Evolutionary conservation across 2,113 vertebrate genomes (phyloP), one percentile per base, ranked within the genome.

Genomic region (Nicator chloris): DNA sequence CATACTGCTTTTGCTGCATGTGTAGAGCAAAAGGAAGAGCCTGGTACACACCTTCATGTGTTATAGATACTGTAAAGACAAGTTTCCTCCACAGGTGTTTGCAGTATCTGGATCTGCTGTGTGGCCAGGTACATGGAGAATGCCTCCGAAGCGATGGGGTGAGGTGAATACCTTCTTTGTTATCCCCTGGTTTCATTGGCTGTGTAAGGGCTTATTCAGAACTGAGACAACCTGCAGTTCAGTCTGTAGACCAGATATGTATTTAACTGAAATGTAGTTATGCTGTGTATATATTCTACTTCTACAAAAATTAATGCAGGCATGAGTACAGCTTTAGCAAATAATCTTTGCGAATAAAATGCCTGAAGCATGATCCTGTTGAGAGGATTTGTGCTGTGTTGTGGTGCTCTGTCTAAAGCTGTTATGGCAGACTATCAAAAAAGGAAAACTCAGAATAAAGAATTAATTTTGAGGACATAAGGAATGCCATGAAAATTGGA

Each of bases 341-440:
- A 66, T 95, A 93, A 90, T 94, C 65, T 72, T 92, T 94, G 73
- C 28, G 45, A 95, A 93, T 93, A 85, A 96, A 96, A 92, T 86
- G 83, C 94, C 92, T 15, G 24, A 80, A 86, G 54, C 75, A 15
- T 90, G 79, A 95, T 91, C 77, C 77, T 96, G 3, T 96, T 97
- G 85, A 94, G 83, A 94, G 76, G 78, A 91, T 96, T 95, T 96
- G 60, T 69, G 39, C 64, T 80, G 30, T 30, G 42, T 76, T 89
- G 49, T 45, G 35, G 35, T 93, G 45, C 49, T 75, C 83, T 96
- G 71, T 89, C 71, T 93, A 64, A 61, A 69, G 21, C 26, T 85
- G 6, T 81, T 93, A 63, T 22, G 54, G 70, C 17, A 86, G 51
- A 86, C 86, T 72, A 90, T 57, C 18, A 90, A 71, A 93, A 76